phyloP scores from a whole-genome alignment of 2,113 vertebrate genomes.

The Aythya baeri region DNA sequence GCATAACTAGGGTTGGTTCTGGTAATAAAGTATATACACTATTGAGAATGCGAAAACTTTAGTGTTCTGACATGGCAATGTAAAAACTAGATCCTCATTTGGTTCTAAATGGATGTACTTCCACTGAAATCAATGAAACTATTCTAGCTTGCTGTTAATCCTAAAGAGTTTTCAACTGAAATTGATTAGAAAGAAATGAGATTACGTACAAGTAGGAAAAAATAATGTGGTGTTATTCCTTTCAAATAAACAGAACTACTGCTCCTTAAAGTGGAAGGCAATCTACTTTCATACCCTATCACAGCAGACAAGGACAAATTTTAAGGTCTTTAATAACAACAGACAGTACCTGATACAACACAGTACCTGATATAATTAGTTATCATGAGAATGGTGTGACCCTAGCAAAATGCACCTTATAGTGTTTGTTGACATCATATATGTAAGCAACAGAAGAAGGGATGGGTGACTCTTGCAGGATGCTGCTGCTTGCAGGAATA shows the following conservation, averaged over 20 bases:
- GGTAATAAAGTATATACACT: not conserved
- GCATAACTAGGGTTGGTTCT: not conserved
- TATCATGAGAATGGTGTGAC: slow-evolving; percentile 2
- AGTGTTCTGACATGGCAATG: not conserved
- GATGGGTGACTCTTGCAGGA: slow-evolving; percentile 36
- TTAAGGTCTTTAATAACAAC: not conserved
- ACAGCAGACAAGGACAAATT: not conserved
- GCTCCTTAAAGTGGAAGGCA: not conserved
- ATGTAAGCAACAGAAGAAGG: not conserved
- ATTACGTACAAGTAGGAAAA: not conserved
- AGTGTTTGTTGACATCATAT: slow-evolving; percentile 49
- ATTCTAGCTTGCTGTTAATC: not conserved
- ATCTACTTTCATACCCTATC: not conserved
- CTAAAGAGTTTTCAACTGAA: not conserved
- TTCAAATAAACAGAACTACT: not conserved
- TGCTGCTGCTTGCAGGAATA: not conserved
- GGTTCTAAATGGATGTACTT: not conserved
- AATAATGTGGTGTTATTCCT: not conserved
- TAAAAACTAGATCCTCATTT: not conserved
- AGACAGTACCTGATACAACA: not conserved
- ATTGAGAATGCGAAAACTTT: not conserved
- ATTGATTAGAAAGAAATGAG: not conserved
- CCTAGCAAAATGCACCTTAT: slow-evolving; percentile 47
- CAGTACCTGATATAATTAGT: slow-evolving; percentile 2
- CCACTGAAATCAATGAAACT: not conserved